A percentile compares a stretch with the other conserved stretches of the same genome.
Conservation (phyloP, 2,888 invertebrate species). For the Cosmopolites sordidus region DNA sequence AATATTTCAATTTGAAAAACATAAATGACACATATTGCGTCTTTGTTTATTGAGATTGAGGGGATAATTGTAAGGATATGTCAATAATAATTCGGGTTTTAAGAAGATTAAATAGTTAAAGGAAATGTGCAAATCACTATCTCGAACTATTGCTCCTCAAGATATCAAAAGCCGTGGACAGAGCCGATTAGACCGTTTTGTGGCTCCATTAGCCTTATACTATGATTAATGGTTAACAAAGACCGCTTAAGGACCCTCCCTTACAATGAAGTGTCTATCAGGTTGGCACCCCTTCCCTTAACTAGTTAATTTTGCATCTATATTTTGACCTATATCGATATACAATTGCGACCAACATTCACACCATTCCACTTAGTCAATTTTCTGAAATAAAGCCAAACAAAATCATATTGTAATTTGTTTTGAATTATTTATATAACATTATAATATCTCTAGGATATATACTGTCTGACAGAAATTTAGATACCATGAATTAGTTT, state of each 20-base stretch:
- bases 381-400: too few relatives aligned
- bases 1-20: too few relatives aligned
- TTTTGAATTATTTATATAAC: too few relatives aligned
- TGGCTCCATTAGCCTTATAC: slow-evolving; percentile 28
- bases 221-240: slow-evolving; percentile 29
- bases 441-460: too few relatives aligned
- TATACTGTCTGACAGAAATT: too few relatives aligned
- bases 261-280: slow-evolving; percentile 29
- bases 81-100: not conserved
- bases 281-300: slow-evolving; percentile 23
- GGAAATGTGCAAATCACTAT: slow-evolving; percentile 2
- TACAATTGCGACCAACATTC: not conserved
- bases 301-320: slow-evolving; percentile 24
- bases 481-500: too few relatives aligned
- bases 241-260: slow-evolving; percentile 25
- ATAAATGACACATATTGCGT: too few relatives aligned
- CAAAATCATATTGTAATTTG: too few relatives aligned
- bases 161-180: slow-evolving; percentile 26
- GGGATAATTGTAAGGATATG: not conserved
- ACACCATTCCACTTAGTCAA: not conserved
- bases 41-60: too few relatives aligned
- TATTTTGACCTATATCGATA: slow-evolving; percentile 22
- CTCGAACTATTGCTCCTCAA: slow-evolving; percentile 21
- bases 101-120: slow-evolving; percentile 1
- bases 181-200: slow-evolving; percentile 24